Evolutionary conservation across 2,797 vertebrate species (phyloP), one percentile per base, ranked within the genome.

Genomic region (Enteromius unitaeniatus): DNA sequence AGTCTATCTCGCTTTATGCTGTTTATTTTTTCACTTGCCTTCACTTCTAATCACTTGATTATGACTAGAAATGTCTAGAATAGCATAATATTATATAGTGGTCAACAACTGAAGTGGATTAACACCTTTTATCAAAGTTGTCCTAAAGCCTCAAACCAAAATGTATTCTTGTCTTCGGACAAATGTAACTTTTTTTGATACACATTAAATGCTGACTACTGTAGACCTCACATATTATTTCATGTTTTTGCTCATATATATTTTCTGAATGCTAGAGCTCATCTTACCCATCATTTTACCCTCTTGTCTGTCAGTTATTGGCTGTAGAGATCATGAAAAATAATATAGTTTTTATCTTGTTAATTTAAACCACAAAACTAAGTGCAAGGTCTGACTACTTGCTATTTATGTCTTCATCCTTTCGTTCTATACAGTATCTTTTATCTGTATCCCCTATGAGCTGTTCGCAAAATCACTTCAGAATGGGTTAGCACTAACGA

Each of bases 401-500:
- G 28, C 28, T n/a, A 14, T 47, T 28, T 23, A 75, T n/a, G 2
- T 9, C 10, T 75, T 75, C 21, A 78, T 51, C 42, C 10, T 23
- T 40, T 7, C 31, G 26, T 55, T 9, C n/a, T n/a, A 37, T 37
- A 31, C 26, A 55, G 72, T 23, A 37, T 75, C n/a, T 28, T 75
- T 26, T 65, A 79, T 81, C 31, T 72, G 47, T 17, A 28, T 60
- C 6, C 42, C 1, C 19, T n/a, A 76, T 84, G 26, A 6, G 15
- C 13, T 17, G 26, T 6, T 84, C 40, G 42, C 17, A 62, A 47
- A 84, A 81, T 53, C 19, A 87, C 68, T 84, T 55, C n/a, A 40
- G 45, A 80, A 87, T 84, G 84, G 62, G 86, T 88, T 67, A 86
- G 77, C 68, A 70, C 75, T 81, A 88, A 83, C 73, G 83, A 85